Evolutionary conservation across 2,113 vertebrate genomes (phyloP), one percentile per base, ranked within the genome.

Genomic region (Coregonus clupeaformis): DNA sequence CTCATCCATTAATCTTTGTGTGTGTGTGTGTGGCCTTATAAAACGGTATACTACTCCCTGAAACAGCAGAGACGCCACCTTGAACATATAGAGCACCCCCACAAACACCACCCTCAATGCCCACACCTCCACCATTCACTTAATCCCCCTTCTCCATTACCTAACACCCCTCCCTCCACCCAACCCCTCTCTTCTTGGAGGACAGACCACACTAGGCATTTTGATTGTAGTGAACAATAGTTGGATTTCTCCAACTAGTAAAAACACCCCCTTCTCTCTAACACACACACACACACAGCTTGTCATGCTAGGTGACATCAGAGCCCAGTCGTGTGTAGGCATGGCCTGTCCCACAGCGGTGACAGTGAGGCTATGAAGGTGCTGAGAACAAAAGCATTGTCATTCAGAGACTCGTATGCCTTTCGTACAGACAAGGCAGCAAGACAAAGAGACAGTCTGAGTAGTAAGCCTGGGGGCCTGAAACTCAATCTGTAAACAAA

Each of bases 311-410:
- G 9, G 20, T 62, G 9, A 29, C 45, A 20, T 30, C 4, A 30
- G 22, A 3, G 20, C 32, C 29, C 64, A n/a, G 71, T 68, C 9
- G 42, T 62, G 55, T 63, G 68, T 30, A n/a, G 71, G 29, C 47
- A 29, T 84, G 27, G 22, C 42, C 47, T 66, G 62, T 67, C 24
- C 24, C 66, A 79, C 66, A 55, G 42, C 52, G 67, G 81, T 74
- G 82, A 76, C 80, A 62, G 81, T 4, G 22, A 72, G 75, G 45
- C 74, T 80, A 82, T 7, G 73, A 77, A 14, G 52, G 72, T 36
- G 82, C 76, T 80, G 71, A 81, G 77, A 74, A 52, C 87, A 82
- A 82, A 76, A 45, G 80, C 77, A 89, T 92, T 91, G 90, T 91
- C 84, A 91, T 91, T 85, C 88, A 84, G 85, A 90, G 77, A 86